A percentile compares a stretch with the other conserved stretches of the same genome.
phyloP scores from a whole-genome alignment of 2,797 vertebrate genomes.

The Macropodus opercularis region DNA sequence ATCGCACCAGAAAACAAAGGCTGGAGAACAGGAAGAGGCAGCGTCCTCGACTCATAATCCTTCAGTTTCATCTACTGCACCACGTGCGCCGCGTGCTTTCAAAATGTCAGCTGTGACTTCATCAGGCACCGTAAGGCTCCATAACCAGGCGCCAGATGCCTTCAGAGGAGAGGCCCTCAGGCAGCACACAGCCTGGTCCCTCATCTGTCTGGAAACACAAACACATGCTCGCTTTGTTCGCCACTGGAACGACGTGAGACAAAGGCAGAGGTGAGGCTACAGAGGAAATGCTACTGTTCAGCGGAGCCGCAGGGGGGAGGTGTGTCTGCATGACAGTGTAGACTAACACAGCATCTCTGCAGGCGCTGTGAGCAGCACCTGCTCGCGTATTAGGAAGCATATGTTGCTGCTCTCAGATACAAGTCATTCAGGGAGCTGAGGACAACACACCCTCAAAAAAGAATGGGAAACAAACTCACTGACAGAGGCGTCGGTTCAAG shows the following conservation, averaged over 20 bases:
- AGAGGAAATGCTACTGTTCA: slow-evolving; percentile 30
- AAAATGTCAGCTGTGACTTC: slow-evolving; percentile 67
- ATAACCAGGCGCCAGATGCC: slow-evolving; percentile 53
- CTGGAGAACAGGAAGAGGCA: neutral
- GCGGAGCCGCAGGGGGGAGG: slow-evolving; percentile 38
- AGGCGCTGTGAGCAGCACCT: slow-evolving; percentile 64
- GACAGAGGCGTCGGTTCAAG: too few relatives aligned
- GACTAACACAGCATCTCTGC: slow-evolving; percentile 36
- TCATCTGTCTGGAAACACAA: slow-evolving; percentile 48
- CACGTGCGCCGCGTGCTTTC: slow-evolving; percentile 19
- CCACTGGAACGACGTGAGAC: slow-evolving; percentile 31
- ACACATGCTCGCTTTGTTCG: slow-evolving; percentile 25
- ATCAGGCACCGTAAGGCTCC: slow-evolving; percentile 41
- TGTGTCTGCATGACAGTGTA: slow-evolving; percentile 25
- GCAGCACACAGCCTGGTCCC: slow-evolving; percentile 35
- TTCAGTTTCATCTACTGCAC: slow-evolving; percentile 25
- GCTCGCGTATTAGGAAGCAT: slow-evolving; percentile 61
- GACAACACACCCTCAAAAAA: too few relatives aligned
- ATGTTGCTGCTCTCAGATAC: slow-evolving; percentile 54
- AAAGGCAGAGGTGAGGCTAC: slow-evolving; percentile 44
- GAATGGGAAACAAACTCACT: too few relatives aligned
- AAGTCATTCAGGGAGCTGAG: slow-evolving; percentile 42
- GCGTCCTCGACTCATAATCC: slow-evolving; percentile 27
- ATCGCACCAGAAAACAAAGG: slow-evolving; percentile 21
- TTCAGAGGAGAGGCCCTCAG: slow-evolving; percentile 52